Conservation (phyloP, 2,888 invertebrate species). For the Esperia sulphurella region DNA sequence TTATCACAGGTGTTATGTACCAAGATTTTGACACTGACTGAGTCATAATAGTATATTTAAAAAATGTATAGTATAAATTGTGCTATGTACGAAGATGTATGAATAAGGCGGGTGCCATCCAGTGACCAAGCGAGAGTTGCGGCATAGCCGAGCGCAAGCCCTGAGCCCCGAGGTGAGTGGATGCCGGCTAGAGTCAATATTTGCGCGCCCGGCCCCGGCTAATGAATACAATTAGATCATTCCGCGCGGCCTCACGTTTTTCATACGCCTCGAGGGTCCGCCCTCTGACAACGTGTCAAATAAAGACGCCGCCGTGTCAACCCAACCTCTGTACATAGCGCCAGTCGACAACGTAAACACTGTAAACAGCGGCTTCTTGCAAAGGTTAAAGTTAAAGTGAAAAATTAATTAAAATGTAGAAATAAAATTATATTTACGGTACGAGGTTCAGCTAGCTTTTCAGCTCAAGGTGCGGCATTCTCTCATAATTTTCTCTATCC, state of each 20-base stretch:
- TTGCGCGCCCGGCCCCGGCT: conserved; percentile 66
- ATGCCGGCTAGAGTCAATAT: conserved; percentile 66
- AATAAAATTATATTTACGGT: too few species aligned
- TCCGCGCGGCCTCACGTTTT: conserved; percentile 77
- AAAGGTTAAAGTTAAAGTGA: conserved; percentile 18
- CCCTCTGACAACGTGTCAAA: conserved; percentile 57
- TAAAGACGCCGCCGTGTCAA: conserved; percentile 39
- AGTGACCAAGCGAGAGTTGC: background rate
- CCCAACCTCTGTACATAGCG: conserved; percentile 49
- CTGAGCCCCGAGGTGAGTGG: conserved; percentile 38
- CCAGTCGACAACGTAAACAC: conserved; percentile 7
- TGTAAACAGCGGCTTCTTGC: conserved; percentile 14
- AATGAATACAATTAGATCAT: conserved; percentile 80
- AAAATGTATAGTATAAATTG: background rate
- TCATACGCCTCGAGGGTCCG: conserved; percentile 62
- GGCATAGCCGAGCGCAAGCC: background rate
- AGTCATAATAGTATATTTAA: too few species aligned
- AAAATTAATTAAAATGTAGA: conserved; percentile 20
- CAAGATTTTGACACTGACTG: too few species aligned
- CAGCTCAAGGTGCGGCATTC: background rate
- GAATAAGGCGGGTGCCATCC: background rate
- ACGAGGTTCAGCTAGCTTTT: background rate
- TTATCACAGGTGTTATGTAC: too few species aligned
- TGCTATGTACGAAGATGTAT: background rate
- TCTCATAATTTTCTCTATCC: too few species aligned